These are phyloP conservation scores for Excalfactoria chinensis DNA, from an alignment of 2,113 vertebrate species.

Conservation along the genomic window DNA sequence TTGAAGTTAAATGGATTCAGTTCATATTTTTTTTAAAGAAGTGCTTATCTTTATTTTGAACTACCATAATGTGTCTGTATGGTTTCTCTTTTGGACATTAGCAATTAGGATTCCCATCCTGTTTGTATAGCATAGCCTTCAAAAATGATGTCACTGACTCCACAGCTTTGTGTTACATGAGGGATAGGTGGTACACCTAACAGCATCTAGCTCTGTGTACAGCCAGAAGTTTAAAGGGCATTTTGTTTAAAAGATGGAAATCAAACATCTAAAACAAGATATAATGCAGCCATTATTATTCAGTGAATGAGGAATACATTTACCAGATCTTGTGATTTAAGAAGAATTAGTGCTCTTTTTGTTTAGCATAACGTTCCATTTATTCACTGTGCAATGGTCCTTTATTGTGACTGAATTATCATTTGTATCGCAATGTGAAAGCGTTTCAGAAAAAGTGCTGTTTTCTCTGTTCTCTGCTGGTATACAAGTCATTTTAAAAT, in stretches of 20 bases:
- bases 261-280: not conserved
- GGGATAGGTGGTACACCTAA: not conserved
- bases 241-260: conserved; percentile 36
- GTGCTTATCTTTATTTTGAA: not conserved
- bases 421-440: not conserved
- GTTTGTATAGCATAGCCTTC: rapidly evolving
- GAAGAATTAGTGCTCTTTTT: not conserved
- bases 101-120: not conserved
- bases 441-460: not conserved
- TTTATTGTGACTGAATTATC: not conserved
- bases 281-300: conserved; percentile 12
- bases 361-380: conserved; percentile 15
- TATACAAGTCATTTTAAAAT: not conserved
- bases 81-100: not conserved
- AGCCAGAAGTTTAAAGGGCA: not conserved
- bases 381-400: not conserved
- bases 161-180: not conserved
- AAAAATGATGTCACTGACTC: not conserved
- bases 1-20: not conserved
- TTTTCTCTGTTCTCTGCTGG: conserved; percentile 14
- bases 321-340: conserved; percentile 45
- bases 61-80: not conserved
- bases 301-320: conserved; percentile 41
- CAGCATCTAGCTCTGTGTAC: not conserved
- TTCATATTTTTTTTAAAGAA: not conserved